Percentiles rank a stretch among this genome's conserved stretches.
Evolutionary conservation across 2,113 vertebrate genomes (phyloP).

Genomic region (Motacilla alba): DNA sequence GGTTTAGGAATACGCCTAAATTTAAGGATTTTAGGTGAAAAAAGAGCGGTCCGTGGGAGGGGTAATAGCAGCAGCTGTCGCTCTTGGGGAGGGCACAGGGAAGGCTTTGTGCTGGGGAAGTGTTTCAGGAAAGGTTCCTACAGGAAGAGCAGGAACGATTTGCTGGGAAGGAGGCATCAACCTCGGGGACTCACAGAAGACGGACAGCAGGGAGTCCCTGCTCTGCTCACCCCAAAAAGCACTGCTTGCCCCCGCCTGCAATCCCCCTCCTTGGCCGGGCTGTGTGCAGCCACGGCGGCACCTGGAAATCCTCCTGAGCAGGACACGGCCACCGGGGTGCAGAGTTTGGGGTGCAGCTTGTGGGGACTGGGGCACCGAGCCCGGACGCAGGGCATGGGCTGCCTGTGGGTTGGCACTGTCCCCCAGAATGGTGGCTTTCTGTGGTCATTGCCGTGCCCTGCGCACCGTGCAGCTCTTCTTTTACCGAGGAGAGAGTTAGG

Average conservation of each 20-base stretch:
- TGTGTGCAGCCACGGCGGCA: accelerated
- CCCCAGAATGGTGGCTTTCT: accelerated
- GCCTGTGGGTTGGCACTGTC: not conserved
- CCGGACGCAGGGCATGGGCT: not conserved
- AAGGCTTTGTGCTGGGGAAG: not conserved
- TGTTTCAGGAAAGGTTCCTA: not conserved
- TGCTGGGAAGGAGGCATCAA: not conserved
- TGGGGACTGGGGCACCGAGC: not conserved
- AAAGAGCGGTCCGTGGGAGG: not conserved
- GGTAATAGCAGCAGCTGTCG: accelerated
- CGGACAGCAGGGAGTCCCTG: not conserved
- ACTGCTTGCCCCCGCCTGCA: not conserved
- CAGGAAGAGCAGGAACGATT: not conserved
- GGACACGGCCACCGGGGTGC: not conserved
- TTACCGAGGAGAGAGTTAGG: not conserved
- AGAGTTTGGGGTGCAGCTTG: not conserved
- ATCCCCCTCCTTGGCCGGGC: not conserved
- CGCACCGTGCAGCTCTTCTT: not conserved
- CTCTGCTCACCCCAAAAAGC: not conserved
- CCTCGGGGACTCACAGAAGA: accelerated
- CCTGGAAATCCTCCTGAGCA: not conserved
- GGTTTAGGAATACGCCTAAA: not conserved
- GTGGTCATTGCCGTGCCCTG: not conserved
- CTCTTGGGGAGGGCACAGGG: not conserved
- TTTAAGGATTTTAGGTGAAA: not conserved